Evolutionary conservation across 2,888 invertebrate species (phyloP), one percentile per base, ranked within the genome.

Genomic region (Herminia tarsipennalis): DNA sequence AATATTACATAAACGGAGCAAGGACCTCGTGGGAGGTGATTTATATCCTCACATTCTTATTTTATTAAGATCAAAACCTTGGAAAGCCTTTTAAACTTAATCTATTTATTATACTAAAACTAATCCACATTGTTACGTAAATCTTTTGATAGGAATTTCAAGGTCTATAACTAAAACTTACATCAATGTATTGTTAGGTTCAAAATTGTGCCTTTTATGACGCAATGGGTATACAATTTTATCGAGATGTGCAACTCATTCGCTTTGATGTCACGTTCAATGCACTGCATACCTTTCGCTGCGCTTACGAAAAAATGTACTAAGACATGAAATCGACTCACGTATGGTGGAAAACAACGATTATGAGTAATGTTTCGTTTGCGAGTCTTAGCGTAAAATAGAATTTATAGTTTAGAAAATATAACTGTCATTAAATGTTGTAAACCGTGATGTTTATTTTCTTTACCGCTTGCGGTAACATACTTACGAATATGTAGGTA

Each of bases 261-360:
- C 43, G 47, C 47, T 51, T 47, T 56, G 54, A 63, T 59, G 67
- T 67, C 66, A 66, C 64, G 69, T 73, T 50, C 65, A 63, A 47
- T 53, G 42, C 50, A 56, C 33, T 16, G 37, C 46, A 52, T 60
- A 40, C 51, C 49, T 42, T 56, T 56, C 53, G 38, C 34, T 29
- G 48, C 34, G 35, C 24, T 59, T 38, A 52, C 51, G 42, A 55
- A 56, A 49, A 61, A 47, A 50, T 48, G 40, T 25, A 40, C 42
- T 43, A 33, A 51, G 55, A 46, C 46, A 35, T 46, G 28, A 9
- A 35, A 22, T 42, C 12, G 12, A 34, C n/a, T n/a, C n/a, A n/a
- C n/a, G n/a, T n/a, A n/a, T n/a, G n/a, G n/a, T n/a, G n/a, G n/a
- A n/a, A n/a, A n/a, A n/a, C n/a, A n/a, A n/a, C n/a, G n/a, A 6